A percentile compares a stretch with the other conserved stretches of the same genome.
Evolutionary conservation across 2,888 invertebrate genomes (phyloP).

Genomic region (Torymus aiolomorphi): DNA sequence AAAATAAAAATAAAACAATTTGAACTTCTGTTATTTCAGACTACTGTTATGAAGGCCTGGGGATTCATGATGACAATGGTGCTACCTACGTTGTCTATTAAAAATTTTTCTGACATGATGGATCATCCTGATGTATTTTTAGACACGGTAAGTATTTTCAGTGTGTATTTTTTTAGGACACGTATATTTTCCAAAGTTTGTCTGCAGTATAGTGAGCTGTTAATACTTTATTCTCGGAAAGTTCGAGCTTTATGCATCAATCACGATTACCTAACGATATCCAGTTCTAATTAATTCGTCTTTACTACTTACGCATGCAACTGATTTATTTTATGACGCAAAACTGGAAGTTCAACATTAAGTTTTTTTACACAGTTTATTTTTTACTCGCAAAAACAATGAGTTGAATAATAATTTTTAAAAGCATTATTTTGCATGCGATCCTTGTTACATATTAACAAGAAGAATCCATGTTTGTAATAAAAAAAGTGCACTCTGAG

Average conservation of each 20-base stretch:
- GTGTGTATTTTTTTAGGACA: not conserved
- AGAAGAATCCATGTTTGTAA: too few species aligned
- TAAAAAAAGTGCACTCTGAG: too few species aligned
- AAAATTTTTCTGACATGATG: slow-evolving; percentile 68
- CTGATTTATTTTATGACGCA: slow-evolving; percentile 1
- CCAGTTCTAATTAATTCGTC: not conserved
- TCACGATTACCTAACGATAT: slow-evolving; percentile 2
- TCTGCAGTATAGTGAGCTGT: too few species aligned
- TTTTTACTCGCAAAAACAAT: too few species aligned
- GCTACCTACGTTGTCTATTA: slow-evolving; percentile 63
- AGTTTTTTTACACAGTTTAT: not conserved
- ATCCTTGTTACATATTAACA: too few species aligned
- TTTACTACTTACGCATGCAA: not conserved
- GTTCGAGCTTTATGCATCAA: not conserved
- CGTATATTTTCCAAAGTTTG: too few species aligned
- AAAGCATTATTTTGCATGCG: too few species aligned
- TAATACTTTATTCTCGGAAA: not conserved
- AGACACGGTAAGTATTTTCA: slow-evolving; percentile 61
- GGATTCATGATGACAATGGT: slow-evolving; percentile 65
- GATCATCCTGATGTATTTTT: slow-evolving; percentile 68
- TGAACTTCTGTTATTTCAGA: slow-evolving; percentile 57
- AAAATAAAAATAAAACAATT: slow-evolving; percentile 3
- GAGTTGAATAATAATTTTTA: too few species aligned
- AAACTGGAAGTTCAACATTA: not conserved
- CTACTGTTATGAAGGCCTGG: slow-evolving; percentile 65